Evolutionary conservation across 2,113 vertebrate species (phyloP).

Genomic region (Recurvirostra avosetta): DNA sequence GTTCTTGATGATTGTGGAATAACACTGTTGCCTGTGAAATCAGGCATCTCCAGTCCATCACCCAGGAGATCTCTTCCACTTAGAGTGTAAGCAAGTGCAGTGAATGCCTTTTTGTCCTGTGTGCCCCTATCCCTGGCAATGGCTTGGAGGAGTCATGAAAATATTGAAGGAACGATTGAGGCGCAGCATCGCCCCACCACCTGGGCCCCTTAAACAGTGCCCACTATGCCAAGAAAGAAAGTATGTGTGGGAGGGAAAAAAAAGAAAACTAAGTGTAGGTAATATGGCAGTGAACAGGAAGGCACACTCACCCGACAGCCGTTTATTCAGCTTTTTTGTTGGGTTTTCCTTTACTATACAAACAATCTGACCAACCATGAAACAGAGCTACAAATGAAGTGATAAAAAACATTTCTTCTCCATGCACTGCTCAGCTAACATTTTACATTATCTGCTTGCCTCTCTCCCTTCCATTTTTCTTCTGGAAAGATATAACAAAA

Average conservation of each 20-base stretch:
- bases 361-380: neutral
- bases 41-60: neutral
- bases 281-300: neutral
- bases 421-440: neutral
- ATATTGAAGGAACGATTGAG: neutral
- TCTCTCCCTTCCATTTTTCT: neutral
- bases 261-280: neutral
- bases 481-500: neutral
- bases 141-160: neutral
- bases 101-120: neutral
- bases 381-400: neutral
- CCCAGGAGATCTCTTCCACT: neutral
- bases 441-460: neutral
- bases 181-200: rapidly evolving
- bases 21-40: neutral
- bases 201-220: neutral
- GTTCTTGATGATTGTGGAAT: neutral
- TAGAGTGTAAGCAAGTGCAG: no score
- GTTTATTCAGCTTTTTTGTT: neutral
- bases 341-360: neutral
- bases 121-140: neutral
- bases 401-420: neutral
- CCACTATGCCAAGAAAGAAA: neutral
- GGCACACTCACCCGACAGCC: rapidly evolving
- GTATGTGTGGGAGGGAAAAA: neutral